These are phyloP conservation scores for Nothoprocta perdicaria DNA, from an alignment of 2,113 vertebrate genomes.

Conservation along the genomic window DNA sequence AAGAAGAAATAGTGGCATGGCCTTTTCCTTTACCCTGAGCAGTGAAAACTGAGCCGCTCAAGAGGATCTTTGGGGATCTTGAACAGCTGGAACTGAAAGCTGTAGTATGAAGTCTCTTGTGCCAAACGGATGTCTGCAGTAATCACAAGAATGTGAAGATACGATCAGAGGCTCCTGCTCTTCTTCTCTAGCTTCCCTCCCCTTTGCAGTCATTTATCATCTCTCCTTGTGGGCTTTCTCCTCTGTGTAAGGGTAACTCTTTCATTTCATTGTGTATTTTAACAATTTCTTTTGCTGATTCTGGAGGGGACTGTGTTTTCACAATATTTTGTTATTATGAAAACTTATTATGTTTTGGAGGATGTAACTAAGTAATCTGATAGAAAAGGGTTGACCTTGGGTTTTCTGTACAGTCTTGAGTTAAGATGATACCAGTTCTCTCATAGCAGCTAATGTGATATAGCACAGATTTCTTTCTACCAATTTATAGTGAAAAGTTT, in stretches of 20 bases:
- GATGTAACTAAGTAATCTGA: not conserved
- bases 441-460: not conserved
- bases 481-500: not conserved
- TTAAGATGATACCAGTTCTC: not conserved
- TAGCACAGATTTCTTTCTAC: not conserved
- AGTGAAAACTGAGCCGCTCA: not conserved
- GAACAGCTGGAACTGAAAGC: not conserved
- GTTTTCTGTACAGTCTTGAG: not conserved
- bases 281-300: not conserved
- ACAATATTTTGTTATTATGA: not conserved
- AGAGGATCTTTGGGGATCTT: not conserved
- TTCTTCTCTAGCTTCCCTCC: not conserved
- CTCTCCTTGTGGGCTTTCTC: not conserved
- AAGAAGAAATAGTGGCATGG: not conserved
- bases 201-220: not conserved
- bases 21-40: not conserved
- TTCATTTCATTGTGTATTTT: not conserved
- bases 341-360: not conserved
- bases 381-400: not conserved
- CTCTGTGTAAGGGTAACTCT: not conserved
- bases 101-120: not conserved
- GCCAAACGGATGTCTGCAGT: accelerated
- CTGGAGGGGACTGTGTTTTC: not conserved
- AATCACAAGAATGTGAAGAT: not conserved
- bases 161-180: not conserved